Evolutionary conservation across 2,113 vertebrate genomes (phyloP).

Genomic region (Chlamydotis undulata): DNA sequence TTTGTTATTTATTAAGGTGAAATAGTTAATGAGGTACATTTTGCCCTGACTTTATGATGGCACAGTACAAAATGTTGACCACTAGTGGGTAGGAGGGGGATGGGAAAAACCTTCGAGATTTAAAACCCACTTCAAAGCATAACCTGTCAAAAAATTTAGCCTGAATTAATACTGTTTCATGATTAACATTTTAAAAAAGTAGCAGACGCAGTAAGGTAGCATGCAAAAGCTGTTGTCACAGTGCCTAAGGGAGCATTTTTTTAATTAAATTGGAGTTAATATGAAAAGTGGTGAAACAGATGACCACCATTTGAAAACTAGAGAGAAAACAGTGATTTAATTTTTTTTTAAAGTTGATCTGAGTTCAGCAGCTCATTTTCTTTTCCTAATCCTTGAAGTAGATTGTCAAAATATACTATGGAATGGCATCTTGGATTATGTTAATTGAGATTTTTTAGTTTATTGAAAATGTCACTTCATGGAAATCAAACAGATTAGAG

Average conservation of each 20-base stretch:
- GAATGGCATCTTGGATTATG: conserved; percentile 45
- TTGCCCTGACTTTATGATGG: not conserved
- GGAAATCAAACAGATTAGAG: conserved; percentile 16
- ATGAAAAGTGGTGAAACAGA: not conserved
- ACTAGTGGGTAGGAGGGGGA: fast-evolving
- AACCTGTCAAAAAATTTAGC: not conserved
- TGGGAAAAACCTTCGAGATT: not conserved
- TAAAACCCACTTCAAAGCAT: not conserved
- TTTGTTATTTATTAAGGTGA: not conserved
- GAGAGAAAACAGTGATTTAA: not conserved
- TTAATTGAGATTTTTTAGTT: conserved; percentile 45
- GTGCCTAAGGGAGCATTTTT: not conserved
- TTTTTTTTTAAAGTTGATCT: not conserved
- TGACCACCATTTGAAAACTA: not conserved
- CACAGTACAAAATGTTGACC: not conserved
- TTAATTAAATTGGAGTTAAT: not conserved
- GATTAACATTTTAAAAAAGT: not conserved
- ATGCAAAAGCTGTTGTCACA: not conserved
- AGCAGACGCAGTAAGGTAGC: not conserved
- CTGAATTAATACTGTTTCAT: not conserved
- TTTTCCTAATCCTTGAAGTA: not conserved
- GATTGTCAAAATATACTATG: not conserved
- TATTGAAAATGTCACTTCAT: conserved; percentile 28
- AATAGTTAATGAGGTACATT: not conserved
- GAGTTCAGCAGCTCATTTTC: not conserved